These are phyloP conservation scores for Xanthia icteritia DNA, from an alignment of 2,888 invertebrate genomes.

Conservation along the genomic window DNA sequence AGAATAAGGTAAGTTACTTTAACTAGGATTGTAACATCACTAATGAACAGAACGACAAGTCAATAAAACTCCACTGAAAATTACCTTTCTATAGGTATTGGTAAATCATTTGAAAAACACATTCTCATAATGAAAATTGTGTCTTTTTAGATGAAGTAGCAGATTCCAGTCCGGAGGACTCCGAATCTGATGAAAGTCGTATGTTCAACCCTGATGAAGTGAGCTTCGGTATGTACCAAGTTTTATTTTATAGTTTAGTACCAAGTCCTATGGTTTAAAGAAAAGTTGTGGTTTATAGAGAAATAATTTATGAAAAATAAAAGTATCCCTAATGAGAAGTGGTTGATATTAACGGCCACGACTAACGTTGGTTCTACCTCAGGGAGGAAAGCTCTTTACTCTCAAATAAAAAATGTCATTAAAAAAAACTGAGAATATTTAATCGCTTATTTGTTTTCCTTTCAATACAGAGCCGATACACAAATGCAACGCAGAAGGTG, in stretches of 20 bases:
- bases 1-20: not conserved
- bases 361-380: not conserved
- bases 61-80: not conserved
- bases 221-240: constrained; percentile 55
- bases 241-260: not conserved
- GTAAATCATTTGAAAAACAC: not conserved
- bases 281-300: not conserved
- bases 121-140: not conserved
- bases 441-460: not conserved
- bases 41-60: not conserved
- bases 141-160: constrained; percentile 43
- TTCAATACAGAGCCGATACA: constrained; percentile 21
- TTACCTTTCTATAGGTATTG: not conserved
- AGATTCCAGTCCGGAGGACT: constrained; percentile 38
- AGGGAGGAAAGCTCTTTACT: not conserved
- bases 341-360: not conserved
- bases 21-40: not conserved
- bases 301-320: not conserved
- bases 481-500: constrained; percentile 73
- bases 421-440: not conserved
- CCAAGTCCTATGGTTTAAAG: not conserved
- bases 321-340: not conserved
- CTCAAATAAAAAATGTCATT: too few species aligned
- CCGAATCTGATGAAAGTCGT: constrained; percentile 60
- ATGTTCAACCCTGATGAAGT: constrained; percentile 66